Evolutionary conservation across 1,140 invertebrate species (phyloP).

Genomic region (Asbolus verrucosus): DNA sequence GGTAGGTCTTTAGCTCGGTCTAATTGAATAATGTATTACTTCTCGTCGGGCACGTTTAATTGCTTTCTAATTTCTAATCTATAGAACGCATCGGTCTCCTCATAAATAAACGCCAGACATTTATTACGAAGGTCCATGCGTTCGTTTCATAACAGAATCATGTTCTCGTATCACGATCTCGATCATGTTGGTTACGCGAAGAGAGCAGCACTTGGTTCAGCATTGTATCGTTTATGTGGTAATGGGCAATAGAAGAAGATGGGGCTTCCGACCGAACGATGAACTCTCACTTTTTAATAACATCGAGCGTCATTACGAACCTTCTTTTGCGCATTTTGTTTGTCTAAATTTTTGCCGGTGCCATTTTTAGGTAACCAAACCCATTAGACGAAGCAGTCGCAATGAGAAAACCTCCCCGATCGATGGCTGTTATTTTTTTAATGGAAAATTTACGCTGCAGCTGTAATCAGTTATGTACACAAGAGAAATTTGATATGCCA

Average conservation of each 20-base stretch:
- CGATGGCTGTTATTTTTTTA: not conserved
- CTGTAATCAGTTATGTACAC: not conserved
- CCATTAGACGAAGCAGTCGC: not conserved
- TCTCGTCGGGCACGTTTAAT: conserved; percentile 24
- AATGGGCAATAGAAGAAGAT: not conserved
- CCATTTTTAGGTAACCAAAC: too few relatives aligned
- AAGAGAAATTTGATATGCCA: too few relatives aligned
- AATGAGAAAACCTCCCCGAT: not conserved
- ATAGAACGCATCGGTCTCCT: conserved; percentile 1
- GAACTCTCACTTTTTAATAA: conserved; percentile 38
- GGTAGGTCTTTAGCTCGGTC: not conserved
- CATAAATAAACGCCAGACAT: conserved; percentile 11
- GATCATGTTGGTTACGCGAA: conserved; percentile 15
- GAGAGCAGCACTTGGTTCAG: not conserved
- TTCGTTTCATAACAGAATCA: conserved; percentile 14
- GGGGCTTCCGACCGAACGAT: conserved; percentile 4
- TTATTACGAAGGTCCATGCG: conserved; percentile 10
- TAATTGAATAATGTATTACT: conserved; percentile 7
- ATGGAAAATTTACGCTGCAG: not conserved
- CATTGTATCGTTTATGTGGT: not conserved
- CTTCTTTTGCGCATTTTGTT: not conserved
- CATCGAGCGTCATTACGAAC: not conserved
- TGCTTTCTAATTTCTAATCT: conserved; percentile 41
- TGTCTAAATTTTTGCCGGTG: not conserved
- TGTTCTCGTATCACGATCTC: conserved; percentile 20